Conservation (phyloP, 2,888 invertebrate genomes). For the Drosophila histrio region DNA sequence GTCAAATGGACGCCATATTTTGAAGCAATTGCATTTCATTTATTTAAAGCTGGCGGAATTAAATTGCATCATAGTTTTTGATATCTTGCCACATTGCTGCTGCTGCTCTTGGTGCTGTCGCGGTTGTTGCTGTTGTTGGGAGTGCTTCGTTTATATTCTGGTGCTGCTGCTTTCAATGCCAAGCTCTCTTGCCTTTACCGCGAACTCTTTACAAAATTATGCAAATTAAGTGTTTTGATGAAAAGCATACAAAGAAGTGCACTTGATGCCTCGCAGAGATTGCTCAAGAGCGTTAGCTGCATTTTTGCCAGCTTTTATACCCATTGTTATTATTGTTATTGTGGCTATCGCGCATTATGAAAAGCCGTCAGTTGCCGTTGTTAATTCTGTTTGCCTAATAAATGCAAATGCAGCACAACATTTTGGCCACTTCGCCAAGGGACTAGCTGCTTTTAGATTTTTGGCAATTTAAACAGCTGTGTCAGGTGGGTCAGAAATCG, state of each 20-base stretch:
- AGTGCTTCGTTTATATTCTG: constrained; percentile 8
- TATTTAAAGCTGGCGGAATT: constrained; percentile 70
- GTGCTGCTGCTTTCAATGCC: constrained; percentile 6
- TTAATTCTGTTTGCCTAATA: background rate
- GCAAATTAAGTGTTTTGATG: constrained; percentile 78
- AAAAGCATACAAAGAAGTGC: constrained; percentile 68
- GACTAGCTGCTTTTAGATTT: constrained; percentile 7
- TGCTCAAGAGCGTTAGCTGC: constrained; percentile 29
- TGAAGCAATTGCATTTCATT: constrained; percentile 55
- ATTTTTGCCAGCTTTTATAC: constrained; percentile 41
- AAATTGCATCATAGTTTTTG: constrained; percentile 46
- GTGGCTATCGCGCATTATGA: constrained; percentile 33
- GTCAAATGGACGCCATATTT: constrained; percentile 46
- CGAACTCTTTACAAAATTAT: constrained; percentile 70
- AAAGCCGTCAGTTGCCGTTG: constrained; percentile 15
- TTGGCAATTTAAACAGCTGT: constrained; percentile 13
- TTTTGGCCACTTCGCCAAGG: background rate
- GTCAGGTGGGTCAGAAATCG: constrained; percentile 27
- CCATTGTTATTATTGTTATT: constrained; percentile 35
- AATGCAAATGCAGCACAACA: constrained; percentile 4
- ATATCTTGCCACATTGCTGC: constrained; percentile 15
- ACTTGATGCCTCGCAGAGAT: constrained; percentile 55
- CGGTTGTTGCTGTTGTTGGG: constrained; percentile 6
- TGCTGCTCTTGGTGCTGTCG: background rate
- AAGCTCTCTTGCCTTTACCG: constrained; percentile 6